phyloP scores from a whole-genome alignment of 2,888 invertebrate genomes.

The Aphodius sticticus region DNA sequence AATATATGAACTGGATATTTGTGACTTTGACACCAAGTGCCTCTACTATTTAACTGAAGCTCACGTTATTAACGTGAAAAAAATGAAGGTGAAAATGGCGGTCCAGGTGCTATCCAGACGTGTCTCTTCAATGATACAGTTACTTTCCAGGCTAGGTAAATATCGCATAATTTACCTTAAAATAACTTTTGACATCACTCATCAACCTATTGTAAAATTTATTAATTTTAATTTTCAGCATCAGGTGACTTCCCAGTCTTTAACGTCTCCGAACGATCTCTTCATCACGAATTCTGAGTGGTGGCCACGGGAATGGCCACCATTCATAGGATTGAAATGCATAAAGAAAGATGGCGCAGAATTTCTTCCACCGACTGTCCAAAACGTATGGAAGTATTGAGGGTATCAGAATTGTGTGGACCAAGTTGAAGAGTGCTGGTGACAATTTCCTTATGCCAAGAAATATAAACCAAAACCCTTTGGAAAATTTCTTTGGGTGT shows the following conservation, averaged over 20 bases:
- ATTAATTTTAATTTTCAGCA: not conserved
- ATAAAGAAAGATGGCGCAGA: not conserved
- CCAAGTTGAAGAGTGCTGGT: not conserved
- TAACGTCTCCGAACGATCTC: not conserved
- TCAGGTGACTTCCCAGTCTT: not conserved
- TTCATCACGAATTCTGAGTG: constrained; percentile 11
- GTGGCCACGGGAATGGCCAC: too few species aligned
- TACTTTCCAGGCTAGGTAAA: too few species aligned
- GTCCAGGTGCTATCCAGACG: too few species aligned
- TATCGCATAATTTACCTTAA: too few species aligned
- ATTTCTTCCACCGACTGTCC: not conserved
- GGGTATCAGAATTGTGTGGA: not conserved
- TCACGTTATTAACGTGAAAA: too few species aligned
- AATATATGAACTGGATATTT: not conserved
- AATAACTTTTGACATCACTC: too few species aligned
- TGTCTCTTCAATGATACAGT: too few species aligned
- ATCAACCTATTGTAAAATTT: not conserved
- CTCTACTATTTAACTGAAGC: not conserved
- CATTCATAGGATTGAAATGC: too few species aligned
- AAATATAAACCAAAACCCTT: constrained; percentile 38
- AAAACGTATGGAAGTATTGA: constrained; percentile 8
- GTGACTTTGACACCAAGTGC: not conserved
- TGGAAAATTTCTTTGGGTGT: constrained; percentile 42
- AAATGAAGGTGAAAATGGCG: too few species aligned
- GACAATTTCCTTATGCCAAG: constrained; percentile 9